Evolutionary conservation across 1,140 invertebrate genomes (phyloP).

Genomic region (Drosophila biarmipes): DNA sequence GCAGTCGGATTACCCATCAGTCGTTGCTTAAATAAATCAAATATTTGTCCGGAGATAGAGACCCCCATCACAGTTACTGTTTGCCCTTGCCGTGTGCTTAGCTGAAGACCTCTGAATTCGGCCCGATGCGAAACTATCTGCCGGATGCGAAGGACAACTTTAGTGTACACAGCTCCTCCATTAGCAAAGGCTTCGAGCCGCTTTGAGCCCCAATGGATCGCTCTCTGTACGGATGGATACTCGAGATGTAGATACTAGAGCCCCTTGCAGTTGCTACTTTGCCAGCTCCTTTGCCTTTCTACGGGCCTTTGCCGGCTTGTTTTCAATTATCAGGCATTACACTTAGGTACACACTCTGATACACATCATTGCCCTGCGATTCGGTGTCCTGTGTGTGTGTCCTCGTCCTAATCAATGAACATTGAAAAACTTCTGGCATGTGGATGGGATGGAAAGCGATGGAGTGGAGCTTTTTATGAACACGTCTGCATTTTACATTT

Average conservation of each 20-base stretch:
- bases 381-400: slow-evolving; percentile 10
- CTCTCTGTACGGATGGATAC: slow-evolving; percentile 4
- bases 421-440: slow-evolving; percentile 59
- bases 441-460: slow-evolving; percentile 7
- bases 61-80: slow-evolving; percentile 18
- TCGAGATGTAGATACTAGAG: slow-evolving; percentile 10
- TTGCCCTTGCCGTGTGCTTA: slow-evolving; percentile 9
- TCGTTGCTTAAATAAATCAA: slow-evolving; percentile 24
- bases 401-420: slow-evolving; percentile 62
- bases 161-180: slow-evolving; percentile 39
- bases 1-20: slow-evolving; percentile 2
- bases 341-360: slow-evolving; percentile 41
- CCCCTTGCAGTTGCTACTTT: slow-evolving; percentile 37
- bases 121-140: slow-evolving; percentile 36
- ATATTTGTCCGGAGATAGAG: slow-evolving; percentile 32
- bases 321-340: slow-evolving; percentile 68
- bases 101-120: slow-evolving; percentile 6
- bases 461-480: slow-evolving; percentile 37
- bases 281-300: slow-evolving; percentile 32
- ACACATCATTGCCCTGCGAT: slow-evolving; percentile 20
- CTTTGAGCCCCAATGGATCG: background rate
- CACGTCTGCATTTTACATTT: slow-evolving; percentile 45
- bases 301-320: slow-evolving; percentile 41
- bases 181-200: slow-evolving; percentile 20
- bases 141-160: slow-evolving; percentile 35